Base-by-base conservation (phyloP, 2,113 vertebrate genomes). In the Eubucco bourcierii region DNA sequence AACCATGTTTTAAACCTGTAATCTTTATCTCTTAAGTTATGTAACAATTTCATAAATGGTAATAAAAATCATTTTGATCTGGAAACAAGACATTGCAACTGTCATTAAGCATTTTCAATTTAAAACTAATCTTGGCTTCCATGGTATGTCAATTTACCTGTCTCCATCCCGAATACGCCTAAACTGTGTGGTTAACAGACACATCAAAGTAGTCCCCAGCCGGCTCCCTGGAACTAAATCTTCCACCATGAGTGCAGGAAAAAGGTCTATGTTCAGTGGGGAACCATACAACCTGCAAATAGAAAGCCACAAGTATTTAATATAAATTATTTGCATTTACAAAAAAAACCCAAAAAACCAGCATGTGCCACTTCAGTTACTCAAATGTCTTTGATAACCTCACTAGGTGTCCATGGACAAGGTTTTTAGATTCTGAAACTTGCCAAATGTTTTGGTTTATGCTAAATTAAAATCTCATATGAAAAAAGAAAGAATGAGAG, bases 201-300 rank as follows among this genome's bases (percentile, higher is more conserved):
- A 99, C 98, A 99, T 98, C 67, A 99, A 96, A 9, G 99, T 99
- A 25, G 99, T 98, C 15, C 99, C 99, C 91, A 99, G 70, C 46
- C 99, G 97, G 92, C 99, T 99, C 27, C 99, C 99, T 2, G 99
- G 99, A 68, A 99, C 98, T 87, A 99, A 94, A 81, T 99, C 99
- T 95, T 99, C 99, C 64, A 98, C 98, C 98, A 99, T 98, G 79
- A 99, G 97, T n/a, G 99, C 99, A 5, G 99, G 99, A 96, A 99
- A 99, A 12, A 99, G 89, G 95, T 99, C 99, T 21, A 99, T 95
- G 94, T 99, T 99, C 91, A 99, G 96, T 1, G 99, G 99, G 4
- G 98, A 98, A 31, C 99, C 99, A 46, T 99, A 99, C 15, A 99
- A 95, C 94, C 99, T 99, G 81, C 2, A 56, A 77, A 70, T 41